phyloP scores from a whole-genome alignment of 2,888 invertebrate species.

The Watsonalla cultraria region DNA sequence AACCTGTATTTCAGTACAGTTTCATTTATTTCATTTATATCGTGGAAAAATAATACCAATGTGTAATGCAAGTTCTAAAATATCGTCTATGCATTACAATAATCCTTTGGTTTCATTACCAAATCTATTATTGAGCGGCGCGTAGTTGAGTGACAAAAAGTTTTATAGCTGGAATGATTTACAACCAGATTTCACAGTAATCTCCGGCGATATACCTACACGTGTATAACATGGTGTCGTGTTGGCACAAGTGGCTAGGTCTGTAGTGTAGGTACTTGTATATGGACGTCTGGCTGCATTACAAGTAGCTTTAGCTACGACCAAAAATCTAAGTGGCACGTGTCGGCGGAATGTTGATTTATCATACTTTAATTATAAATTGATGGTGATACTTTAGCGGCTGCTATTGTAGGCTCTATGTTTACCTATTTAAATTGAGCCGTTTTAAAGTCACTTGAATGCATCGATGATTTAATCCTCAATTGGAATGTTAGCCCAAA shows the following conservation, averaged over 20 bases:
- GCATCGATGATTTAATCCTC: too few species aligned
- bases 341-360: conserved; percentile 19
- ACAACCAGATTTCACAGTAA: conserved; percentile 59
- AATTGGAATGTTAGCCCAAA: too few species aligned
- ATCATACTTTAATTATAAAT: conserved; percentile 16
- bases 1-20: too few species aligned
- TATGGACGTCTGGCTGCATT: conserved; percentile 21
- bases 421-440: too few species aligned
- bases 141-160: conserved; percentile 51
- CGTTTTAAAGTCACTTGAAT: too few species aligned
- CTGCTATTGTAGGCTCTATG: too few species aligned
- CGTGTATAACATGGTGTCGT: conserved; percentile 17
- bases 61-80: background rate
- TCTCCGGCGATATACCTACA: conserved; percentile 32
- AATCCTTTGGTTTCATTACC: conserved; percentile 1
- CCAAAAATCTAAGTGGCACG: conserved; percentile 16
- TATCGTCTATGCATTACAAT: conserved; percentile 1
- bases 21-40: too few species aligned
- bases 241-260: conserved; percentile 3
- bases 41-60: too few species aligned
- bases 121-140: conserved; percentile 15
- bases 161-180: conserved; percentile 65
- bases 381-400: background rate
- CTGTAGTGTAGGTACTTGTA: conserved; percentile 10
- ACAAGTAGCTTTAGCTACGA: background rate